These are phyloP conservation scores for Andrena cerasifolii DNA, from an alignment of 1,140 invertebrate species.

Conservation along the genomic window DNA sequence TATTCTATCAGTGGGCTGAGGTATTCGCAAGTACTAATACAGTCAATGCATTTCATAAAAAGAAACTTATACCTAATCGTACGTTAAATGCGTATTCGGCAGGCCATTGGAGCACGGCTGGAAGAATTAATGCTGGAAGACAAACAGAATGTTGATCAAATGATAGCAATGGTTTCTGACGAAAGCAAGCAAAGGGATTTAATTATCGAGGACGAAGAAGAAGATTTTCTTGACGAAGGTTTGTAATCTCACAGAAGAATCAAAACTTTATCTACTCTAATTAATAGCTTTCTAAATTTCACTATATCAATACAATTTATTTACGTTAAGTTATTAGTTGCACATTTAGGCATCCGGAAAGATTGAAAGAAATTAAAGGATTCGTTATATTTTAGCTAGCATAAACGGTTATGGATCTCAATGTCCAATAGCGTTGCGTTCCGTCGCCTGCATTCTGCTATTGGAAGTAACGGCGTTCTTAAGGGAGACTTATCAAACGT, in stretches of 20 bases:
- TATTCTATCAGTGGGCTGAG: conserved; percentile 99
- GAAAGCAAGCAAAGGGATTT: conserved; percentile 93
- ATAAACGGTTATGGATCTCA: conserved; percentile 92
- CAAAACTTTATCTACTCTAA: not conserved
- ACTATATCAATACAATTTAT: too few species aligned
- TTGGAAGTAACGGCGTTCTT: conserved; percentile 98
- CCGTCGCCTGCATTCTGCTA: conserved; percentile 96
- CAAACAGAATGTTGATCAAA: conserved; percentile 87
- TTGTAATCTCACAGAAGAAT: not conserved
- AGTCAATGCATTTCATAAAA: not conserved
- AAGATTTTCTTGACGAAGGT: conserved; percentile 99
- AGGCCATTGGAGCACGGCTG: conserved; percentile 92
- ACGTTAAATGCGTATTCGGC: conserved; percentile 29
- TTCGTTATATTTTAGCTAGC: conserved; percentile 86
- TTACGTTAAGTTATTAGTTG: too few species aligned
- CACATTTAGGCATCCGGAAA: too few species aligned
- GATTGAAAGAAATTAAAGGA: too few species aligned
- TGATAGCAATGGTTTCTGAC: conserved; percentile 89
- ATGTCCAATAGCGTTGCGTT: conserved; percentile 95
- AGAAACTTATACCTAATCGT: not conserved
- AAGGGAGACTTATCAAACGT: conserved; percentile 95
- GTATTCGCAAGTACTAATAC: conserved; percentile 81
- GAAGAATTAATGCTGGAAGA: conserved; percentile 92
- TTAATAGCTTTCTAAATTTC: too few species aligned
- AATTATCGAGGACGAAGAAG: conserved; percentile 96